Base-by-base conservation (phyloP, 2,797 vertebrate genomes). In the Chanos chanos region DNA sequence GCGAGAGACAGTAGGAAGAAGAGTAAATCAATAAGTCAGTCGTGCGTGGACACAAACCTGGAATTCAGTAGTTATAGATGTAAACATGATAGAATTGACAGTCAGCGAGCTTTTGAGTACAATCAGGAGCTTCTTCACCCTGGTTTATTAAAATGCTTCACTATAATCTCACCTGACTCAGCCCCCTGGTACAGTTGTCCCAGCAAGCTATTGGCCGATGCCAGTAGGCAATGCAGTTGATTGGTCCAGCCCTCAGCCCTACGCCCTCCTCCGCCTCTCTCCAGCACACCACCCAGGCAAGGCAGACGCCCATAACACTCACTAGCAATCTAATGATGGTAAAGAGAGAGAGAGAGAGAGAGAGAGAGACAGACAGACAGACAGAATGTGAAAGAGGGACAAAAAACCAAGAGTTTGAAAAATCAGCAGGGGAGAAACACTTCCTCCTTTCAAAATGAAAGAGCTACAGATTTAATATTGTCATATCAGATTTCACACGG, bases 201-300 rank as follows among this genome's bases (percentile, higher is more conserved):
- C 31, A 95, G 81, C 41, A 92, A 73, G 64, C 70, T 60, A 61
- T 92, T 93, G 47, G 94, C 88, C 1, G 93, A 86, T 51, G 89
- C 86, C 66, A 97, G 73, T 6, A 97, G 85, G 56, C 87, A 90
- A 66, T 93, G 92, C 15, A 92, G 81, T 74, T 97, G 92, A 80
- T 90, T 91, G 60, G 89, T 87, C 94, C 94, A 97, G 70, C 90
- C 89, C 48, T 95, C 93, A 0, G 89, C 86, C 77, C 91, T 86
- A 22, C 86, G 82, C 0, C 75, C 77, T 0, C 81, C 83, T 6
- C 83, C 72, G 1, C 85, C 92, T 75, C 92, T 83, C 13, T 93
- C 90, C 64, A 93, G 82, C 21, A 93, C 87, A 0, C 92, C 89
- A 0, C 94, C 93, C 18, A 97, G 74, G 1, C 89, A 91, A 6